Conservation (phyloP, 2,113 vertebrate species). For the Madoqua kirkii region DNA sequence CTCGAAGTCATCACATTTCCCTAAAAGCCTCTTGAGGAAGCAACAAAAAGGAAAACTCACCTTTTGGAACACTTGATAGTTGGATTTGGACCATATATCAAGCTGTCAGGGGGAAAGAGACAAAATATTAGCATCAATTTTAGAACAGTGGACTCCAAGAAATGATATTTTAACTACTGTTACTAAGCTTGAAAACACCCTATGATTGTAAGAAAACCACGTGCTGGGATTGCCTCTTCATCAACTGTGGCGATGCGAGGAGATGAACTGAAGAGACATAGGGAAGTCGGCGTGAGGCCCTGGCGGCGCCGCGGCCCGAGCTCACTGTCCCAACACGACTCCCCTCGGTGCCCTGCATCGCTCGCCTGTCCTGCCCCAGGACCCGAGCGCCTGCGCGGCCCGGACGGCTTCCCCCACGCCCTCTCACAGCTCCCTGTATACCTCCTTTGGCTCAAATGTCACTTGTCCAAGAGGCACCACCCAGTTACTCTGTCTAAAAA, state of each 20-base stretch:
- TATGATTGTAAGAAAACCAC: neutral
- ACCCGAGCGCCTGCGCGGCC: neutral
- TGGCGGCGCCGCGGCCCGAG: fast-evolving
- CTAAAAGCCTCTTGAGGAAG: neutral
- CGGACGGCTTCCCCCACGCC: neutral
- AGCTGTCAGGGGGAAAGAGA: slow-evolving; percentile 71
- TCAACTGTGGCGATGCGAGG: neutral
- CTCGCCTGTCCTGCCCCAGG: neutral
- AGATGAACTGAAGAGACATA: fast-evolving
- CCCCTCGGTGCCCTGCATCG: fast-evolving
- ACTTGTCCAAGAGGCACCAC: neutral
- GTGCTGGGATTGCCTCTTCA: neutral
- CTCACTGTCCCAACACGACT: neutral
- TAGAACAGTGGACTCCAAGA: neutral
- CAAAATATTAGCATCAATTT: neutral
- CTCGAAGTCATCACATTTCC: neutral
- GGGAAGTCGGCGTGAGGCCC: fast-evolving
- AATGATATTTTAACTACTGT: neutral
- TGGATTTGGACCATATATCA: slow-evolving; percentile 89
- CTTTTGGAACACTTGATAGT: slow-evolving; percentile 88
- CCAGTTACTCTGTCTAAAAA: neutral
- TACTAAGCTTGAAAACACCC: neutral
- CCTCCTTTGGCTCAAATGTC: neutral
- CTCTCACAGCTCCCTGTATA: fast-evolving
- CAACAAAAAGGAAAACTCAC: slow-evolving; percentile 68